Base-by-base conservation (phyloP, 2,888 invertebrate species). In the Megaustenia siamemsis region DNA sequence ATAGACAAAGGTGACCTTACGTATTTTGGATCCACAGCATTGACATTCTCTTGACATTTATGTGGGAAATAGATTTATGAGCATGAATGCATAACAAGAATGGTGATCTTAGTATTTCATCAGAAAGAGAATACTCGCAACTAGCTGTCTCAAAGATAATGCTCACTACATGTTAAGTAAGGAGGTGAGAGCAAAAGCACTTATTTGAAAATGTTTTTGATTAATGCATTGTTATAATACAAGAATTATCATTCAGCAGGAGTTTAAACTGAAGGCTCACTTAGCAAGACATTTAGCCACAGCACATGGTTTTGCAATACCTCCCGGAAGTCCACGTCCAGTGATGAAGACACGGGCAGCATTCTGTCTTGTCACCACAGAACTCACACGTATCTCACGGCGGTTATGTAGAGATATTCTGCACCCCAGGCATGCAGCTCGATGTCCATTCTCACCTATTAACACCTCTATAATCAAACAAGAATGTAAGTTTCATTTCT, bases 281-380 rank as follows among this genome's bases (percentile, higher is more conserved):
- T 95, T 99, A 91, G 97, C 97, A 87, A 96, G 98, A 87, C 98
- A 99, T 95, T 97, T 98, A 94, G 98, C 97, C 84, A 97, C 97
- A 90, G 97, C 97, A 84, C 98, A 98, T 95, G 97, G 97, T 85
- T 92, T 95, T 86, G 95, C 96, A 84, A 96, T 97, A 92, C 95
- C 96, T 89, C 90, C 96, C n/a, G 96, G 96, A 87, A 96, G 97
- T 77, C 97, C 98, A 86, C 96, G 98, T 84, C 98, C 98, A 81
- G 97, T 98, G 73, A 98, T 98, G 98, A 98, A 98, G 95, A 98
- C 98, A 82, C 96, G 98, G 92, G 98, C 98, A 89, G 98, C 98
- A 86, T 98, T 99, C 95, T 98, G 98, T 95, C 95, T 98, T 93
- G 96, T 97, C 94, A 98, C 94, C 32, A 98, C 98, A 92, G 96